Conservation (phyloP, 2,113 vertebrate genomes). For the Climacteris rufus region DNA sequence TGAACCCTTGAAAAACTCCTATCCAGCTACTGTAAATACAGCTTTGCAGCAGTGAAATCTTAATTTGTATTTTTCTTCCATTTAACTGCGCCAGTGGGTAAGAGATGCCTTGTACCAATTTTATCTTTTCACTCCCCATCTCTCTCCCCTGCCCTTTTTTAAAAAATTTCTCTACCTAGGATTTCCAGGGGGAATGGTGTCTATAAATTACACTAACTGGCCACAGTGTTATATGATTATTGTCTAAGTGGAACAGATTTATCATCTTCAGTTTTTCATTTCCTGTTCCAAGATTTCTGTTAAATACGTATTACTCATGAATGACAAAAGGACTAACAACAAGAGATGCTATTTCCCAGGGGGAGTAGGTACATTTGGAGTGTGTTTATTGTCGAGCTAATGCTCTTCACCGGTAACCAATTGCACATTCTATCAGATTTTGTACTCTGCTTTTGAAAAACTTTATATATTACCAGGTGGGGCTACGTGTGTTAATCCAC, state of each 20-base stretch:
- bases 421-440: neutral
- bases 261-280: conserved; percentile 43
- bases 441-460: conserved; percentile 1
- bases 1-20: conserved; percentile 17
- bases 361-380: neutral
- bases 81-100: conserved; percentile 6
- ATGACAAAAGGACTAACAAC: conserved; percentile 20
- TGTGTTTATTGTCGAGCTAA: conserved; percentile 37
- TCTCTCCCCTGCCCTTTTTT: neutral
- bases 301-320: conserved; percentile 42
- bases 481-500: neutral
- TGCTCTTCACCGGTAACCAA: neutral
- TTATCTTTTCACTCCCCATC: neutral
- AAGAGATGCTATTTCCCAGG: conserved; percentile 3
- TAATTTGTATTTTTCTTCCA: conserved; percentile 56
- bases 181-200: conserved; percentile 3
- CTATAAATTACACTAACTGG: conserved; percentile 43
- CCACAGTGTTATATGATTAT: conserved; percentile 21
- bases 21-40: conserved; percentile 22
- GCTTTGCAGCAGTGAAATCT: conserved; percentile 10
- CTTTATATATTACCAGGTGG: neutral
- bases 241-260: conserved; percentile 24
- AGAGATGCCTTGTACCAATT: neutral
- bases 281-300: conserved; percentile 39
- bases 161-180: neutral